phyloP scores from a whole-genome alignment of 1,140 invertebrate genomes.

The Danaus plexippus region DNA sequence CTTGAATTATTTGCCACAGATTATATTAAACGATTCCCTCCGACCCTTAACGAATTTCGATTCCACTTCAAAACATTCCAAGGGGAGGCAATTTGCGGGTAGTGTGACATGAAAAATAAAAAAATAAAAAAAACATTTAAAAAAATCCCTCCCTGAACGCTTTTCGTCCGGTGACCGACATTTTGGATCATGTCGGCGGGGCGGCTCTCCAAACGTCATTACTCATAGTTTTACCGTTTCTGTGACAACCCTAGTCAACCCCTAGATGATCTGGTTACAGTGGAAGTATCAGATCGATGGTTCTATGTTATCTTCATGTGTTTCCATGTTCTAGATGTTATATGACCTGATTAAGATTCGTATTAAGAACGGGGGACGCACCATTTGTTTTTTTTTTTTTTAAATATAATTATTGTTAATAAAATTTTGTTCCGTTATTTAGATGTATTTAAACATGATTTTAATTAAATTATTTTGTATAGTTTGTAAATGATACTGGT shows the following conservation, averaged over 20 bases:
- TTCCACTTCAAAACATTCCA: too few relatives aligned
- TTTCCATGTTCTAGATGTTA: slow-evolving; percentile 9
- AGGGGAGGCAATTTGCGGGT: too few relatives aligned
- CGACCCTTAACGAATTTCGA: too few relatives aligned
- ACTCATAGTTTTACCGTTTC: slow-evolving; percentile 32
- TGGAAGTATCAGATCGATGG: too few relatives aligned
- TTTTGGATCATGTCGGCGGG: slow-evolving; percentile 16
- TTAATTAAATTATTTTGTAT: slow-evolving; percentile 8
- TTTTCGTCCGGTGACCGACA: not conserved
- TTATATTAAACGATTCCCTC: too few relatives aligned
- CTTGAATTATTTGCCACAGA: too few relatives aligned
- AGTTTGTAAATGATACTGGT: slow-evolving; percentile 1
- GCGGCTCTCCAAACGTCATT: slow-evolving; percentile 18
- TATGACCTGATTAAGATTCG: not conserved
- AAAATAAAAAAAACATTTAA: too few relatives aligned
- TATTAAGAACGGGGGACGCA: slow-evolving; percentile 1
- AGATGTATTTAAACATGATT: slow-evolving; percentile 1
- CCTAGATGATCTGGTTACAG: slow-evolving; percentile 20
- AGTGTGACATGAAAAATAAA: too few relatives aligned
- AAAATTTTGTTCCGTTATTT: not conserved
- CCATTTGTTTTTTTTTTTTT: slow-evolving; percentile 3
- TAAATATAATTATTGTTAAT: slow-evolving; percentile 2
- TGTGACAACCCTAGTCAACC: slow-evolving; percentile 54
- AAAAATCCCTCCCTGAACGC: too few relatives aligned
- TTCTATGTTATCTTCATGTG: not conserved